Evolutionary conservation across 1,140 invertebrate species (phyloP).

Genomic region (Spodoptera frugiperda): DNA sequence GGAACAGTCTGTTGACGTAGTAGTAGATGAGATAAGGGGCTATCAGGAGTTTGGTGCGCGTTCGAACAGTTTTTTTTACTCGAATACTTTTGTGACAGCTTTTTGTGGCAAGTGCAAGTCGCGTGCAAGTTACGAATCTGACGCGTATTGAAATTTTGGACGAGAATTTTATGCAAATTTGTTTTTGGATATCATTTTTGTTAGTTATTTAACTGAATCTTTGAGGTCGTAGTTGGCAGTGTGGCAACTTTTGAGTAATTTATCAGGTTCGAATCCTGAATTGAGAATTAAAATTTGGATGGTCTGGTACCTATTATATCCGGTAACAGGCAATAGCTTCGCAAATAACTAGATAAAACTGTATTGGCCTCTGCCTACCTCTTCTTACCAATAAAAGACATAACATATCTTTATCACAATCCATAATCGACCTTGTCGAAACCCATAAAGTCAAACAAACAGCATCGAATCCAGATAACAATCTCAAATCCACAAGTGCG

Average conservation of each 20-base stretch:
- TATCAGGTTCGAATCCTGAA: no score
- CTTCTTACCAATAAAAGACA: no score
- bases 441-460: not conserved
- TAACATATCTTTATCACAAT: no score
- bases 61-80: constrained; percentile 69
- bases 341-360: no score
- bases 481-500: not conserved
- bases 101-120: constrained; percentile 25
- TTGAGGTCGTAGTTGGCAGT: no score
- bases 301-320: no score
- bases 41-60: constrained; percentile 76
- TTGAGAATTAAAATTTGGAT: no score
- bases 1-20: constrained; percentile 81
- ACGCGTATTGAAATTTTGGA: not conserved
- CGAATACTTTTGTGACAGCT: constrained; percentile 47
- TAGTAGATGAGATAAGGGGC: constrained; percentile 84
- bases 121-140: not conserved
- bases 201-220: constrained; percentile 1
- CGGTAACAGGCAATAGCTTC: no score
- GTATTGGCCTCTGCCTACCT: no score
- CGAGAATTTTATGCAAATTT: not conserved
- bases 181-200: not conserved
- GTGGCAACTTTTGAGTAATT: no score
- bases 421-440: not conserved
- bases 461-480: not conserved